Base-by-base conservation (phyloP, 1,140 invertebrate genomes). In the Lordiphosa clarofinis region DNA sequence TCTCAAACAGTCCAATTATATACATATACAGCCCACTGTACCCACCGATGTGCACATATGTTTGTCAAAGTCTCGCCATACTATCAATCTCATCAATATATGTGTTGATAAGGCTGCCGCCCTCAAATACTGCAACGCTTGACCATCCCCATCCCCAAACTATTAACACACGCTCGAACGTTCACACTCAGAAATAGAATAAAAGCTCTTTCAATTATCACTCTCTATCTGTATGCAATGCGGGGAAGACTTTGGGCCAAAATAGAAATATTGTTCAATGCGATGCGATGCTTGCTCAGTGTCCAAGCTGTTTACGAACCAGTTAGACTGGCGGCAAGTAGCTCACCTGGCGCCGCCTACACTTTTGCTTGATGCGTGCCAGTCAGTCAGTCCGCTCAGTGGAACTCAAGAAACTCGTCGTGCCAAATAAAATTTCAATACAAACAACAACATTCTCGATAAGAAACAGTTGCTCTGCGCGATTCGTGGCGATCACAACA, bases 381-480 rank as follows among this genome's bases (percentile, higher is more conserved):
- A 46, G 48, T 60, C n/a, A n/a, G n/a, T n/a, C 59, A 55, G 40
- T 42, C 46, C 58, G 12, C 47, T 36, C 53, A 39, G 56, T 42
- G 6, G 21, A 24, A 24, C 21, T 24, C 21, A 24, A 24, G 21
- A 24, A 24, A 24, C 21, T 24, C 21, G 21, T 24, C 21, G 21
- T 24, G 21, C 21, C 36, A 12, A 31, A 15, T 57, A 44, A 19
- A 63, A 54, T 42, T 40, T 47, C 60, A 79, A 81, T 74, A 74
- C 81, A 71, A 74, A 69, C 31, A 56, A 59, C 65, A 78, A 84
- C 76, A 82, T 62, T 73, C 63, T 52, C 63, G 59, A 67, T 58
- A 67, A 67, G 47, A 50, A 67, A 63, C 64, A 68, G 64, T 68
- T 47, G 64, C 64, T 37, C 47, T 43, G 47, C 55, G 58, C 55